These are phyloP conservation scores for Eulemur mongoz DNA, from an alignment of 2,797 vertebrate genomes.

Conservation along the genomic window DNA sequence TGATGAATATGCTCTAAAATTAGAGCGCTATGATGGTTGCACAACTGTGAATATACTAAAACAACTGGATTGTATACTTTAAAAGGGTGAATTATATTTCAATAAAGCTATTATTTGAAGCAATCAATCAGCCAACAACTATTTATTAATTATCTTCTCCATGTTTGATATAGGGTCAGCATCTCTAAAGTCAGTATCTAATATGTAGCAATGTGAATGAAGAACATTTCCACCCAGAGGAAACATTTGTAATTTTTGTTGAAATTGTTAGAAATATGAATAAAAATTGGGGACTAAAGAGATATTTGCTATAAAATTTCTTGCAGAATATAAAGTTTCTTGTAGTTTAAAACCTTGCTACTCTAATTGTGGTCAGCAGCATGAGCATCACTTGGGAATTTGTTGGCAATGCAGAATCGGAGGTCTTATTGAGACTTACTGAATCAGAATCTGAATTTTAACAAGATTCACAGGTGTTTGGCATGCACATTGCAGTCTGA, in stretches of 20 bases:
- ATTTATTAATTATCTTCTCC: conserved; percentile 10
- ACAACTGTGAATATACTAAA: not conserved
- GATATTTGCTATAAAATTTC: conserved; percentile 33
- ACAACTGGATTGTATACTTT: not conserved
- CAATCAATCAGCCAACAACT: not conserved
- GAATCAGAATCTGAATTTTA: conserved; percentile 63
- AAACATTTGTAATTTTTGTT: conserved; percentile 42
- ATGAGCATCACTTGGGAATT: conserved; percentile 16
- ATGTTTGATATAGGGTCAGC: not conserved
- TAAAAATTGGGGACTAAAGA: conserved; percentile 31
- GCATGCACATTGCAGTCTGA: conserved; percentile 37
- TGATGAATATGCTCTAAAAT: conserved; percentile 4
- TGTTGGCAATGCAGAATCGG: conserved; percentile 45
- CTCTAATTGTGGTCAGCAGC: not conserved
- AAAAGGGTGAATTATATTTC: conserved; percentile 23
- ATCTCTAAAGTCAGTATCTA: not conserved
- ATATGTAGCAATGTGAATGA: not conserved
- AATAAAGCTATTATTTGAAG: conserved; percentile 29
- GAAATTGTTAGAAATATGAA: conserved; percentile 3
- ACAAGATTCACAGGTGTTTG: conserved; percentile 63
- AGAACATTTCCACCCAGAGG: not conserved
- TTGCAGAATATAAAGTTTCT: conserved; percentile 39
- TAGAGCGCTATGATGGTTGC: not conserved
- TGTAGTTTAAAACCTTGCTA: conserved; percentile 30
- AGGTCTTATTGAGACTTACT: not conserved